These are phyloP conservation scores for Ammodytes dubius DNA, from an alignment of 2,113 vertebrate species.

Conservation along the genomic window DNA sequence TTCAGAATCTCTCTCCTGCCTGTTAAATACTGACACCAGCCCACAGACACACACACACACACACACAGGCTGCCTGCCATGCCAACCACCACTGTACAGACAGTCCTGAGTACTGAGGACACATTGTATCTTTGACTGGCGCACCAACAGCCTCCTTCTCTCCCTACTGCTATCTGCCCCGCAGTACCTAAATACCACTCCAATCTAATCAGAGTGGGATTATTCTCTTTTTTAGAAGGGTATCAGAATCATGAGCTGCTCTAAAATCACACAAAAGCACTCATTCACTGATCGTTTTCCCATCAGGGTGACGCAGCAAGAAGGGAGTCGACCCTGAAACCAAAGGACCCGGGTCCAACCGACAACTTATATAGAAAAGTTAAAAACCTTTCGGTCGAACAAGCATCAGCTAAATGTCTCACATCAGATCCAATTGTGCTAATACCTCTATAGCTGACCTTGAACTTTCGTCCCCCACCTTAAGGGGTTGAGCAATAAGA, in stretches of 20 bases:
- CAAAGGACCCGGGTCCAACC: slow-evolving; percentile 29
- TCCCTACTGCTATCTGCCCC: slow-evolving; percentile 51
- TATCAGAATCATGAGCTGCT: slow-evolving; percentile 55
- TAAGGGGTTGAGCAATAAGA: not conserved
- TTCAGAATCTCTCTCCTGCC: slow-evolving; percentile 75
- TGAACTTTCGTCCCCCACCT: not conserved
- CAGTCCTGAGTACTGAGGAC: slow-evolving; percentile 71
- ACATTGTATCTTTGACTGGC: slow-evolving; percentile 68
- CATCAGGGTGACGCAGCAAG: slow-evolving; percentile 39
- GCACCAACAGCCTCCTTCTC: slow-evolving; percentile 53
- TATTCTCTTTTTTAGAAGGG: slow-evolving; percentile 50
- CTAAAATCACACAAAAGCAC: slow-evolving; percentile 53
- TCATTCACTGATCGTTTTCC: slow-evolving; percentile 44
- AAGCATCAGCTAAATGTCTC: slow-evolving; percentile 39
- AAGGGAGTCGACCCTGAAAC: slow-evolving; percentile 29
- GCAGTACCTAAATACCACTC: slow-evolving; percentile 57
- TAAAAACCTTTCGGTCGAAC: slow-evolving; percentile 37
- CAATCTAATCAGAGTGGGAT: slow-evolving; percentile 64
- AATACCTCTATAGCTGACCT: not conserved
- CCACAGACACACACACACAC: slow-evolving; percentile 57
- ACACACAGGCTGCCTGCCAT: slow-evolving; percentile 52
- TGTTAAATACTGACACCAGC: slow-evolving; percentile 77
- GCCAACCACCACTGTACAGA: slow-evolving; percentile 53
- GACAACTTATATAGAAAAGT: slow-evolving; percentile 35
- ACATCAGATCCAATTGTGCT: slow-evolving; percentile 11